A percentile compares a stretch with the other conserved stretches of the same genome.
Conservation (phyloP, 2,113 vertebrate genomes). For the Polyodon spathula region DNA sequence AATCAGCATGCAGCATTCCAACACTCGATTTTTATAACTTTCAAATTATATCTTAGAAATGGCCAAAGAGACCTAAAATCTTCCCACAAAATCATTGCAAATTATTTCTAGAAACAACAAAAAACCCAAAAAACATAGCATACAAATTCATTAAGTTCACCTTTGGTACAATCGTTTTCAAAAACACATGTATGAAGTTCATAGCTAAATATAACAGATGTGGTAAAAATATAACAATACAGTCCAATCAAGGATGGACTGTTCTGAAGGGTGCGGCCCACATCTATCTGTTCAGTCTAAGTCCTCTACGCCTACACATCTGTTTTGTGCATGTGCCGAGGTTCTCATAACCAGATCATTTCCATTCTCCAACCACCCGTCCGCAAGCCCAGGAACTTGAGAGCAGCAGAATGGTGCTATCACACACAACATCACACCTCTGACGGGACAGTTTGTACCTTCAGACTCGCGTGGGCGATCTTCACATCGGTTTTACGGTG, state of each 20-base stretch:
- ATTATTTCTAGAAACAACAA: too few species aligned
- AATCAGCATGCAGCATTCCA: too few species aligned
- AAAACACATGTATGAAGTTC: too few species aligned
- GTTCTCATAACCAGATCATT: not conserved
- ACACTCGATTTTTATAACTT: too few species aligned
- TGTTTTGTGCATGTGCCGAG: not conserved
- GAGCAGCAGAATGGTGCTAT: not conserved
- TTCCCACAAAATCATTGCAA: too few species aligned
- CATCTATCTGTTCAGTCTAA: not conserved
- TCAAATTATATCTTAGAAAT: too few species aligned
- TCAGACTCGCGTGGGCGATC: not conserved
- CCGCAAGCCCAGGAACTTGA: slow-evolving; percentile 4
- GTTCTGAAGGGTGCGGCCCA: not conserved
- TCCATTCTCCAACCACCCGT: not conserved
- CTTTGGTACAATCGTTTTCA: slow-evolving; percentile 58
- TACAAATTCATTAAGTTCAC: too few species aligned
- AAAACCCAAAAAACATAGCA: too few species aligned
- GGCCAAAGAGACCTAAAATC: too few species aligned
- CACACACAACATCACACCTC: not conserved
- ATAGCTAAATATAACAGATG: not conserved
- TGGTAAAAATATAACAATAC: not conserved
- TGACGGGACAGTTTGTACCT: slow-evolving; percentile 2
- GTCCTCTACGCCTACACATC: not conserved
- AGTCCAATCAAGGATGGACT: not conserved
- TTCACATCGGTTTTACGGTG: not conserved